phyloP scores from a whole-genome alignment of 2,888 invertebrate genomes.

The Parnassius smintheus region DNA sequence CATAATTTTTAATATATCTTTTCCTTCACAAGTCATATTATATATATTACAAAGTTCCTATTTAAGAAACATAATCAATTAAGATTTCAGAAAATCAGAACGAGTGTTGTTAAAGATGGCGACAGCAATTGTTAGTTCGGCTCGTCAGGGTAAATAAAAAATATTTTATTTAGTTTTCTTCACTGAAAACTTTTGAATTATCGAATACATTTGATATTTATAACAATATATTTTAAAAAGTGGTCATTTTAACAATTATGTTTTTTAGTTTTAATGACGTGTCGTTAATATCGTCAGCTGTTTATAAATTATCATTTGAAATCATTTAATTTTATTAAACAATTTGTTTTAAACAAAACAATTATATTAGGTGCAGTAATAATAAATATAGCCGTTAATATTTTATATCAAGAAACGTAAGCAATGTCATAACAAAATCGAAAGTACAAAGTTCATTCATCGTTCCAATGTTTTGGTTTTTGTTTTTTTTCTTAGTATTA shows the following conservation, averaged over 20 bases:
- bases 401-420: conserved; percentile 33
- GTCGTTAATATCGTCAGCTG: conserved; percentile 54
- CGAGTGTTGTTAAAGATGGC: conserved; percentile 64
- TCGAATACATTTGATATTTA: neutral
- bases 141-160: conserved; percentile 77
- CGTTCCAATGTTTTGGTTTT: conserved; percentile 54
- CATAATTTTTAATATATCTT: too few relatives aligned
- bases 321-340: conserved; percentile 20
- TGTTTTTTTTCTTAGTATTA: conserved; percentile 29
- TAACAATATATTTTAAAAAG: neutral
- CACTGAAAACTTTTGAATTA: conserved; percentile 34
- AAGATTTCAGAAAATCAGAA: conserved; percentile 11
- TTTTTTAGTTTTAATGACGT: neutral
- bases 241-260: neutral
- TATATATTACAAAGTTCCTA: too few relatives aligned
- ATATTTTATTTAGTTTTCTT: conserved; percentile 37
- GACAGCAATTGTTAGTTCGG: conserved; percentile 77
- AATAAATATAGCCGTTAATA: neutral
- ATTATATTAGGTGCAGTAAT: neutral
- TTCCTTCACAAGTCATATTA: too few relatives aligned
- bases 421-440: conserved; percentile 59
- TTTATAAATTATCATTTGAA: conserved; percentile 45
- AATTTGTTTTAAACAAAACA: conserved; percentile 14
- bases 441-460: conserved; percentile 74
- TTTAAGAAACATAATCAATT: too few relatives aligned